Base-by-base conservation (phyloP, 2,888 invertebrate genomes). In the Criorhina ranunculi region DNA sequence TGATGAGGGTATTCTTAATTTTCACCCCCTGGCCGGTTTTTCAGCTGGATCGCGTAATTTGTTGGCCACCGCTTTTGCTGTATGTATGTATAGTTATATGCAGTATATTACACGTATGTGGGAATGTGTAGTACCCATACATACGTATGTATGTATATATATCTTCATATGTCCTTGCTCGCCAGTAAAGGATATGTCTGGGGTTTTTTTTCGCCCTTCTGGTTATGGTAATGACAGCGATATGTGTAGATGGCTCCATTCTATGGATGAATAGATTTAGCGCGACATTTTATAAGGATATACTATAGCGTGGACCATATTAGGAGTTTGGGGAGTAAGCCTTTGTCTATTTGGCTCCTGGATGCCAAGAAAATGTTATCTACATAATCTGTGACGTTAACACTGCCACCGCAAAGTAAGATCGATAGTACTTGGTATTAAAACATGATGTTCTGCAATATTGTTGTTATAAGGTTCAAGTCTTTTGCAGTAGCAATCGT, bases 1-100 rank as follows among this genome's bases (percentile, higher is more conserved):
- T 78, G 79, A 79, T 83, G 79, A 83, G 83, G 83, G 79, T 83
- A 69, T 83, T 75, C 83, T 79, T 83, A 79, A 79, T 83, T 78
- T 75, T 83, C 73, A 73, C 69, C 79, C 82, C 66, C 53, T 83
- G 78, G 72, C 72, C 72, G 33, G 46, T 72, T 83, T 24, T 78
- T 78, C 67, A 46, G 40, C 42, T 44, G 29, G 42, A 73, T 73
- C 82, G 82, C 82, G 82, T 73, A 83, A 83, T 83, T 83, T 83
- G 82, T 78, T 73, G 78, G 78, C 82, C 66, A 78, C 33, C 66
- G 44, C 60, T 78, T 78, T 72, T 15, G 59, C 66, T 66, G 40
- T 60, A 55, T 78, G 57, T 64, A 46, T 62, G 49, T 62, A 62
- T 78, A 57, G 66, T 40, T 62, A 57, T 62, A 62, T 77, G 76